A percentile compares a stretch with the other conserved stretches of the same genome.
phyloP scores from a whole-genome alignment of 2,888 invertebrate species.

The Heliconius aoede region DNA sequence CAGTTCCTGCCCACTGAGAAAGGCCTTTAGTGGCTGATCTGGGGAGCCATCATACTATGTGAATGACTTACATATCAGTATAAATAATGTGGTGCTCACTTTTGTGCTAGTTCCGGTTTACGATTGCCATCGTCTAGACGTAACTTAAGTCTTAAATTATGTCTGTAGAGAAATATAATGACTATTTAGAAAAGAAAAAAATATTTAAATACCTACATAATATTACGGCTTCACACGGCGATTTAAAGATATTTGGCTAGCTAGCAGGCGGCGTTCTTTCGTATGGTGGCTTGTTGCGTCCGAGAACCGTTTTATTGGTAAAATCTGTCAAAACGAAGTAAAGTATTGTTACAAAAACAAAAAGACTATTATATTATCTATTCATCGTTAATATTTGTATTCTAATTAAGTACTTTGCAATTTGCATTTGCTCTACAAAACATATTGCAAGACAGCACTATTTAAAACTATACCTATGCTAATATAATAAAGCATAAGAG shows the following conservation, averaged over 20 bases:
- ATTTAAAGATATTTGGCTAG: neutral
- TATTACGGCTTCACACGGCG: neutral
- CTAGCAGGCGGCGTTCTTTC: neutral
- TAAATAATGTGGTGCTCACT: neutral
- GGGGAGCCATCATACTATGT: neutral
- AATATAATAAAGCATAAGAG: too few relatives aligned
- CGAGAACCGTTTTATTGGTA: neutral
- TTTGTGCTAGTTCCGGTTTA: neutral
- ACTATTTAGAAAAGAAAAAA: neutral
- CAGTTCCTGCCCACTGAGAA: neutral
- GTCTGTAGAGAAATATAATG: neutral
- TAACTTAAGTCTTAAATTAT: neutral
- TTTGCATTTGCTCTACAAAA: neutral
- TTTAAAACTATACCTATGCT: neutral
- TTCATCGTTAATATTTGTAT: neutral
- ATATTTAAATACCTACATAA: neutral
- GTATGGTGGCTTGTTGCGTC: neutral
- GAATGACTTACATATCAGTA: neutral
- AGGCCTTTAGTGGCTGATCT: neutral
- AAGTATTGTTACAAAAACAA: neutral
- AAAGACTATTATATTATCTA: neutral
- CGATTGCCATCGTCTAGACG: neutral
- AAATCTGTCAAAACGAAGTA: neutral
- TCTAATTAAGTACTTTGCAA: neutral
- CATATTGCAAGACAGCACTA: neutral